Evolutionary conservation across 2,797 vertebrate genomes (phyloP).

Genomic region (Phyllotis vaccarum): DNA sequence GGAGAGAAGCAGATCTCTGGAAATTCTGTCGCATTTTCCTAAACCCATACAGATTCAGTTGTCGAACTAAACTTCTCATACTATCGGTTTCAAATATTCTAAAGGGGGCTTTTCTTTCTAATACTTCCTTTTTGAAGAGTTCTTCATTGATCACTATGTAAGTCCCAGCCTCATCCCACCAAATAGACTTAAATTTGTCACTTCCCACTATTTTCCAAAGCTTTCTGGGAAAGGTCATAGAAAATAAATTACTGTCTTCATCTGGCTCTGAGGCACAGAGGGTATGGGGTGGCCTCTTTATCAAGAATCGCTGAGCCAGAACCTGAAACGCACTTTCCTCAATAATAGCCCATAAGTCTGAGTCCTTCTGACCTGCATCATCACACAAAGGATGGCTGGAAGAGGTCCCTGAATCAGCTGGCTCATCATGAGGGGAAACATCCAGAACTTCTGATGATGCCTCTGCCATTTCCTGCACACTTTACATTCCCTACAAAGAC

Average conservation of each 20-base stretch:
- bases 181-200: conserved; percentile 36
- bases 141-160: conserved; percentile 63
- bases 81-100: conserved; percentile 79
- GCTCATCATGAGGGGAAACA: neutral
- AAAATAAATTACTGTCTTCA: conserved; percentile 18
- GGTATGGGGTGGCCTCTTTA: neutral
- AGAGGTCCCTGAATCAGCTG: neutral
- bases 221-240: conserved; percentile 26
- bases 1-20: conserved; percentile 34
- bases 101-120: conserved; percentile 72
- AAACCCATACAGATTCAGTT: conserved; percentile 81
- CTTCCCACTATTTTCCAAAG: conserved; percentile 35
- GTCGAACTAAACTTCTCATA: conserved; percentile 80
- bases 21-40: conserved; percentile 78
- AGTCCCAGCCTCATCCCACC: conserved; percentile 5
- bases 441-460: neutral
- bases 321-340: conserved; percentile 19
- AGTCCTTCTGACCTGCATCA: neutral
- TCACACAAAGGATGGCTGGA: neutral
- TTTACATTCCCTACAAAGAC: neutral
- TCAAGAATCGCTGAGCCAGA: conserved; percentile 15
- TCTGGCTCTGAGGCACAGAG: neutral
- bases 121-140: conserved; percentile 77
- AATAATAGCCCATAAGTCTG: conserved; percentile 14
- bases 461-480: neutral